phyloP scores from a whole-genome alignment of 2,888 invertebrate genomes.

The Heliconius sara region DNA sequence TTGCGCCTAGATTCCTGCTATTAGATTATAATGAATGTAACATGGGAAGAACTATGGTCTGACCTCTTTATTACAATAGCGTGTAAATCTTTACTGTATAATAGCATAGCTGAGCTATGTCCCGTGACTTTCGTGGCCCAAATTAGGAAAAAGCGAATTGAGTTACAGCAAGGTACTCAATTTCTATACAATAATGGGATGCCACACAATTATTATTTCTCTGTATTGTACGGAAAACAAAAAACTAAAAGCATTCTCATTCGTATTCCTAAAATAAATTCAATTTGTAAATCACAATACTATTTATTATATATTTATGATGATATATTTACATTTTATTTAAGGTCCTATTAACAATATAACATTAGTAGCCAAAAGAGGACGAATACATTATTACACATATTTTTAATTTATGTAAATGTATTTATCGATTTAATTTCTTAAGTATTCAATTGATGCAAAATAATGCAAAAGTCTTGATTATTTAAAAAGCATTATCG shows the following conservation, averaged over 20 bases:
- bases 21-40: slow-evolving; percentile 78
- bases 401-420: neutral
- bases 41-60: slow-evolving; percentile 42
- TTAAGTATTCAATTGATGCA: neutral
- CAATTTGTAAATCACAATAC: too few species aligned
- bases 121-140: slow-evolving; percentile 57
- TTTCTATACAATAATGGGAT: neutral
- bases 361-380: neutral
- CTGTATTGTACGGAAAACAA: too few species aligned
- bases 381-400: neutral
- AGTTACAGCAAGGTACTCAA: neutral
- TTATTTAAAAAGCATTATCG: neutral
- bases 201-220: neutral
- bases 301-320: neutral
- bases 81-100: slow-evolving; percentile 20
- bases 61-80: slow-evolving; percentile 23
- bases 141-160: slow-evolving; percentile 42
- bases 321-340: neutral
- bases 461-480: neutral
- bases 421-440: neutral
- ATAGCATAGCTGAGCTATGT: slow-evolving; percentile 9
- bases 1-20: slow-evolving; percentile 76
- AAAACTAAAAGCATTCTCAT: too few species aligned
- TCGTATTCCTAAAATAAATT: too few species aligned
- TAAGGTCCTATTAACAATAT: neutral